Evolutionary conservation across 2,113 vertebrate genomes (phyloP).

Genomic region (Ceyx cyanopectus): DNA sequence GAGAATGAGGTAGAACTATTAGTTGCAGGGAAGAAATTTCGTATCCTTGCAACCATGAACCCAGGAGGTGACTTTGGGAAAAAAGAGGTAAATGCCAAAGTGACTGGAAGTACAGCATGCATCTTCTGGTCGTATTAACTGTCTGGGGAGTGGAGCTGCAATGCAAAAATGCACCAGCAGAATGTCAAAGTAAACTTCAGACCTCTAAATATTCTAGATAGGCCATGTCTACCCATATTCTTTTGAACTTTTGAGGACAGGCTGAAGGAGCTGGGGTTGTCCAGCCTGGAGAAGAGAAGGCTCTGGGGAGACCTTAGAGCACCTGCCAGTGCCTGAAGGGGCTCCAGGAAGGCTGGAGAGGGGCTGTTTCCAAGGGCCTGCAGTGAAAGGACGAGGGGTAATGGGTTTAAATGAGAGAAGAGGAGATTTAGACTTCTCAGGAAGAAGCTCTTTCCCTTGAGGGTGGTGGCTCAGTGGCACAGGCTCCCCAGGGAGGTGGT

Average conservation of each 20-base stretch:
- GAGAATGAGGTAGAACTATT: conserved; percentile 88
- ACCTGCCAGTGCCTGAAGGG: too few relatives aligned
- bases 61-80: conserved; percentile 98
- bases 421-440: too few relatives aligned
- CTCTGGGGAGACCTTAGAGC: too few relatives aligned
- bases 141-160: background rate
- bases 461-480: too few relatives aligned
- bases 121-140: background rate
- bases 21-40: conserved; percentile 84
- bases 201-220: background rate
- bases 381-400: too few relatives aligned
- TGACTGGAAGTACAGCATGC: background rate
- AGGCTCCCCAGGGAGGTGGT: too few relatives aligned
- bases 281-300: too few relatives aligned
- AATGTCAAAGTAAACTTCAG: background rate
- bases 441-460: too few relatives aligned
- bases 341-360: too few relatives aligned
- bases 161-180: background rate
- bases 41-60: conserved; percentile 96
- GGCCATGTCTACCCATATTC: background rate
- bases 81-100: conserved; percentile 87
- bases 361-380: too few relatives aligned
- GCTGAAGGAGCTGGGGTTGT: too few relatives aligned
- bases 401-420: too few relatives aligned
- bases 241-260: background rate